Percentiles rank a stretch among this genome's conserved stretches.
These are phyloP conservation scores for Rhagonycha fulva DNA, from an alignment of 2,888 invertebrate genomes.

Conservation along the genomic window DNA sequence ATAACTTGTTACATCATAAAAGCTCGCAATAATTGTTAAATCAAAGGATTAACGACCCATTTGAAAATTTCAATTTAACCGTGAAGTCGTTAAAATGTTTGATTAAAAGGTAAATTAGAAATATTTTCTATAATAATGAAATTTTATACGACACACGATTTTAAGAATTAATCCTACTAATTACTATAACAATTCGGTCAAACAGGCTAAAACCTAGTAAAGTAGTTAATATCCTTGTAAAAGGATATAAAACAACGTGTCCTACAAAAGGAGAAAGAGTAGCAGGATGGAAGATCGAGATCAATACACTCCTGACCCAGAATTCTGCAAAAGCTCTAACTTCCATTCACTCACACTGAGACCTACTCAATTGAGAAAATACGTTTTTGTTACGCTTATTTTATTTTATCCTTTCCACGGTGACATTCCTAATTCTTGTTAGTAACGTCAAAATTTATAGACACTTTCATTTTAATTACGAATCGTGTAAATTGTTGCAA, in stretches of 20 bases:
- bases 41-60: neutral
- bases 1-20: neutral
- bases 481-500: neutral
- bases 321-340: slow-evolving; percentile 38
- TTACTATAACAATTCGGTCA: neutral
- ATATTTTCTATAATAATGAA: neutral
- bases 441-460: neutral
- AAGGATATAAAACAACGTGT: slow-evolving; percentile 3
- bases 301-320: slow-evolving; percentile 49
- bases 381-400: slow-evolving; percentile 13
- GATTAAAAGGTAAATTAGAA: neutral
- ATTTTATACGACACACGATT: neutral
- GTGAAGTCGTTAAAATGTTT: neutral
- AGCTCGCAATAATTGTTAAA: neutral
- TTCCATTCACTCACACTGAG: slow-evolving; percentile 26
- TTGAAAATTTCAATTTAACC: neutral
- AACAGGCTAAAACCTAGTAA: neutral
- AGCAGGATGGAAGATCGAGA: slow-evolving; percentile 39
- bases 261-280: slow-evolving; percentile 25
- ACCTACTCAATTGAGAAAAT: slow-evolving; percentile 28
- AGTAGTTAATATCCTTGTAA: slow-evolving; percentile 1
- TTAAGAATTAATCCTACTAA: neutral
- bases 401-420: neutral
- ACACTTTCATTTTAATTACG: neutral
- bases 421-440: neutral